Base-by-base conservation (phyloP, 2,797 vertebrate species). In the Melanitta fusca region DNA sequence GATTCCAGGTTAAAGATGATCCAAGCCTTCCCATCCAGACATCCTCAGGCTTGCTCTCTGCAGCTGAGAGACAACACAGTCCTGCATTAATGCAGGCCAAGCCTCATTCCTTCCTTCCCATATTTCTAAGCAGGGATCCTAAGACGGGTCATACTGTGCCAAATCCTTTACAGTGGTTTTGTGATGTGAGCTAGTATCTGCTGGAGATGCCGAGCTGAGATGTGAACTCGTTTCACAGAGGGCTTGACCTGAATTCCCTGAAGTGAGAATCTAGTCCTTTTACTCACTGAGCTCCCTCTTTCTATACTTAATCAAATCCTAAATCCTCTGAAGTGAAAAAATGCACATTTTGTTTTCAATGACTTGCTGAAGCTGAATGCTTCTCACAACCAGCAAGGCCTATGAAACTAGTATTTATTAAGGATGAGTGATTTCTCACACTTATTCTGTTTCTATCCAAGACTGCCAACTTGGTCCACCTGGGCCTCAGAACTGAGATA, bases 281-380 rank as follows among this genome's bases (percentile, higher is more conserved):
- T 97, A 96, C 95, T 92, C 96, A 89, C 97, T 80, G 91, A 97
- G 85, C 85, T 97, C 91, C 90, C 88, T 97, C 90, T 96, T 98
- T 98, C 96, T 97, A 58, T 97, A 97, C 93, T 95, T 98, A 98
- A 98, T 98, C 97, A 98, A 98, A 97, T 98, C 97, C 94, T 97
- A 97, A 98, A 98, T 96, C 97, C 97, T 98, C 96, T 98, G 97
- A 98, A 98, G 98, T 98, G 98, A 98, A 98, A 98, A 98, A 98
- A 97, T 92, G 97, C 97, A 96, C 97, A 97, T 98, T 98, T 98
- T 98, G 97, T 97, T 97, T 96, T 97, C 97, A 97, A 95, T 96
- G 96, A 95, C 96, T 98, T 96, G 95, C 95, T 97, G 97, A 94
- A 97, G 97, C 97, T 97, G 97, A 97, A 97, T 91, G 95, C 95